Conservation (phyloP, 2,888 invertebrate genomes). For the Ornithoptera priamus region DNA sequence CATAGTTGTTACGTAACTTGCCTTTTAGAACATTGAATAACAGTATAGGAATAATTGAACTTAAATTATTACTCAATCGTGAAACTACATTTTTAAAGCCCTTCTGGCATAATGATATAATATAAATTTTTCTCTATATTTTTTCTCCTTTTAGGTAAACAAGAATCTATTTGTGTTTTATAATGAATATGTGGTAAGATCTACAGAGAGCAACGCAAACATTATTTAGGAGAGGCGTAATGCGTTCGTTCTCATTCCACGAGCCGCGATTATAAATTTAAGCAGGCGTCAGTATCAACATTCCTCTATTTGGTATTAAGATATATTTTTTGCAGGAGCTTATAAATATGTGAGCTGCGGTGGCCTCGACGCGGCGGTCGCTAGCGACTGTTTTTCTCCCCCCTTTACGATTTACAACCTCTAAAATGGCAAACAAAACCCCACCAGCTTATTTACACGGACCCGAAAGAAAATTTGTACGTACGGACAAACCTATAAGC, state of each 20-base stretch:
- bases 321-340: constrained; percentile 31
- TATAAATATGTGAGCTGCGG: constrained; percentile 54
- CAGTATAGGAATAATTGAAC: no score
- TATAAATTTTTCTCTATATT: no score
- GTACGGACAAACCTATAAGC: constrained; percentile 61
- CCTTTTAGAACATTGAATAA: no score
- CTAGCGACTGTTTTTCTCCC: constrained; percentile 50
- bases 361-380: constrained; percentile 40
- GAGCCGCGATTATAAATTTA: constrained; percentile 26
- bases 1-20: no score
- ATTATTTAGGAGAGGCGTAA: neutral
- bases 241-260: constrained; percentile 3
- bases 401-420: constrained; percentile 61
- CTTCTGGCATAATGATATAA: no score
- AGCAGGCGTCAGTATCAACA: constrained; percentile 21
- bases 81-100: no score
- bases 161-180: neutral
- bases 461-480: constrained; percentile 66
- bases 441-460: constrained; percentile 69
- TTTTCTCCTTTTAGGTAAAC: no score
- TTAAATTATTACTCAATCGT: no score
- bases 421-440: constrained; percentile 68
- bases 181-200: neutral
- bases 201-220: neutral
- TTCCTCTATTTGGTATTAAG: constrained; percentile 25